phyloP scores from a whole-genome alignment of 2,113 vertebrate genomes.

The Pongo pygmaeus region DNA sequence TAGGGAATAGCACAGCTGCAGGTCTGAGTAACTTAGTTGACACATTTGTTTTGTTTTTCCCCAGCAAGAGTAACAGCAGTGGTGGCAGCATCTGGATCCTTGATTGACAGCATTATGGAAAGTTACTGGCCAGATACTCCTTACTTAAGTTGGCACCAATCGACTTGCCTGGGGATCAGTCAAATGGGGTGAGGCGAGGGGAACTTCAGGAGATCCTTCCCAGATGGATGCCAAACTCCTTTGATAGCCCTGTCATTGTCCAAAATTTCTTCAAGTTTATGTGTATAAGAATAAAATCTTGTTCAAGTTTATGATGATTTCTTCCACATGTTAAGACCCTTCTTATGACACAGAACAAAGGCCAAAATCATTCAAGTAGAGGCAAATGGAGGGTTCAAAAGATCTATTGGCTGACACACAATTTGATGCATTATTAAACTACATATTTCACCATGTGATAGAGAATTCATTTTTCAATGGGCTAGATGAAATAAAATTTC shows the following conservation, averaged over 20 bases:
- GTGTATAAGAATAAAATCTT: constrained; percentile 69
- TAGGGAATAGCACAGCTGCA: constrained; percentile 39
- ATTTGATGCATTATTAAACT: constrained; percentile 70
- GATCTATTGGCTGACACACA: constrained; percentile 9
- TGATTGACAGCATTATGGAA: constrained; percentile 60
- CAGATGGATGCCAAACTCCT: constrained; percentile 50
- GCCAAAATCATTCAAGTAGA: constrained; percentile 61
- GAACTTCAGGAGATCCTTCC: constrained; percentile 24
- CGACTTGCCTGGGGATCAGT: constrained; percentile 55
- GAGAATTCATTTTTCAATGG: constrained; percentile 52
- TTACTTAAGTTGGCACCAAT: constrained; percentile 67
- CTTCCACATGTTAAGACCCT: constrained; percentile 79
- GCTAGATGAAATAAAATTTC: constrained; percentile 29
- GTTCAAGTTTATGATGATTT: constrained; percentile 79
- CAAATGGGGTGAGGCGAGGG: not conserved
- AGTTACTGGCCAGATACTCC: constrained; percentile 50
- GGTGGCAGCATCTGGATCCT: constrained; percentile 61
- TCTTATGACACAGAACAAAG: constrained; percentile 67
- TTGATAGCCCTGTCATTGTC: constrained; percentile 76
- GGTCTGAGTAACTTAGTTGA: constrained; percentile 46
- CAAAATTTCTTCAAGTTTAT: constrained; percentile 79
- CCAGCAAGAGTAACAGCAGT: not conserved
- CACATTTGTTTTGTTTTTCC: not conserved
- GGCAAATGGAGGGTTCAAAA: constrained; percentile 49
- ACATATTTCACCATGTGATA: not conserved